Percentiles rank a stretch among this genome's conserved stretches.
Conservation (phyloP, 2,797 vertebrate genomes). For the Artibeus jamaicensis region DNA sequence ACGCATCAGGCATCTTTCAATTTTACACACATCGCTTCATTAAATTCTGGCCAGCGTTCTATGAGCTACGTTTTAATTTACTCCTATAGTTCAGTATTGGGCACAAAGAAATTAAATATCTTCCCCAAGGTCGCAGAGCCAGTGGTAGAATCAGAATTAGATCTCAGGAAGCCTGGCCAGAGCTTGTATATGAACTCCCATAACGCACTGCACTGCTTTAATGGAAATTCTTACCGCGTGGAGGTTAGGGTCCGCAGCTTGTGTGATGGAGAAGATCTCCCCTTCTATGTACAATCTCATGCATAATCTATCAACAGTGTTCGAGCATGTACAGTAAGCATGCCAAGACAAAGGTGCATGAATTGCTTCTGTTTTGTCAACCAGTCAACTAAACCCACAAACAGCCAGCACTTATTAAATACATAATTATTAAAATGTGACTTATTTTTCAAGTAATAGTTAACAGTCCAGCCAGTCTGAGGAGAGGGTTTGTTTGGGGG, state of each 20-base stretch:
- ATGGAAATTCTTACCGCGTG: background rate
- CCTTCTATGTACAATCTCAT: background rate
- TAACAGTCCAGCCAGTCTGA: background rate
- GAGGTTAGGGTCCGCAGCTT: background rate
- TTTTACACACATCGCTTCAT: conserved; percentile 10
- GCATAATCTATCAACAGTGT: background rate
- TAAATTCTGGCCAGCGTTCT: background rate
- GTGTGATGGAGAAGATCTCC: background rate
- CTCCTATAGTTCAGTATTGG: background rate
- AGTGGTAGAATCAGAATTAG: background rate
- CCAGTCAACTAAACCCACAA: background rate
- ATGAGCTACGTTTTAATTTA: background rate
- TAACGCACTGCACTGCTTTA: background rate
- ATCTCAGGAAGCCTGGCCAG: background rate
- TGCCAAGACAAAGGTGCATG: background rate
- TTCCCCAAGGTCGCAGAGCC: background rate
- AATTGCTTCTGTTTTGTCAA: background rate
- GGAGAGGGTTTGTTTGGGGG: background rate
- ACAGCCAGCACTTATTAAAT: background rate
- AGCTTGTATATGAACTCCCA: background rate
- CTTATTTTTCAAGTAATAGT: background rate
- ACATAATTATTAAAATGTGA: background rate
- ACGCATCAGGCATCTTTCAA: background rate
- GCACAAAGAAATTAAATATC: background rate
- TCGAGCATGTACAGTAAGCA: background rate